Evolutionary conservation across 2,113 vertebrate species (phyloP).

Genomic region (Myotis lucifugus): DNA sequence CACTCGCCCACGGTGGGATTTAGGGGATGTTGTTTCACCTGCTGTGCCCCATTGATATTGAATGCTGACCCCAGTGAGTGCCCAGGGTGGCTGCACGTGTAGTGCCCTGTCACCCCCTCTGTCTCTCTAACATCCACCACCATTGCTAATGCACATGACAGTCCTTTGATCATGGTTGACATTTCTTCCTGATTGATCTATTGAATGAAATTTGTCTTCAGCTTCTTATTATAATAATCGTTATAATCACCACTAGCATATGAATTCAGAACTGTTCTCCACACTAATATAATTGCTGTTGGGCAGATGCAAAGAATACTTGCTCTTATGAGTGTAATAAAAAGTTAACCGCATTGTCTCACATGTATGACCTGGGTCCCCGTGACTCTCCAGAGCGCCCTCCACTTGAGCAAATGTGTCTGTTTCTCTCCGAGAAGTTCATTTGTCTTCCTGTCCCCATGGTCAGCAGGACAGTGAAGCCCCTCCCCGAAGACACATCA

Average conservation of each 20-base stretch:
- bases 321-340: background rate
- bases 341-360: background rate
- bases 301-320: background rate
- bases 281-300: background rate
- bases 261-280: background rate
- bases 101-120: background rate
- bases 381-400: background rate
- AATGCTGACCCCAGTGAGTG: background rate
- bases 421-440: background rate
- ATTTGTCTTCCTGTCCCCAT: background rate
- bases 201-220: background rate
- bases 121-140: background rate
- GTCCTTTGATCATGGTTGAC: background rate
- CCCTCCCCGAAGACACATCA: background rate
- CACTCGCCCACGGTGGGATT: fast-evolving
- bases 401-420: background rate
- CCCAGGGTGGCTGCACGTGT: background rate
- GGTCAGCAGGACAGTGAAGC: background rate
- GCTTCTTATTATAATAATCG: background rate
- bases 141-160: background rate
- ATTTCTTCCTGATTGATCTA: background rate
- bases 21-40: background rate
- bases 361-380: too few relatives aligned
- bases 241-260: background rate
- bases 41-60: background rate